Evolutionary conservation across 2,797 vertebrate species (phyloP).

Genomic region (Australoheros facetus): DNA sequence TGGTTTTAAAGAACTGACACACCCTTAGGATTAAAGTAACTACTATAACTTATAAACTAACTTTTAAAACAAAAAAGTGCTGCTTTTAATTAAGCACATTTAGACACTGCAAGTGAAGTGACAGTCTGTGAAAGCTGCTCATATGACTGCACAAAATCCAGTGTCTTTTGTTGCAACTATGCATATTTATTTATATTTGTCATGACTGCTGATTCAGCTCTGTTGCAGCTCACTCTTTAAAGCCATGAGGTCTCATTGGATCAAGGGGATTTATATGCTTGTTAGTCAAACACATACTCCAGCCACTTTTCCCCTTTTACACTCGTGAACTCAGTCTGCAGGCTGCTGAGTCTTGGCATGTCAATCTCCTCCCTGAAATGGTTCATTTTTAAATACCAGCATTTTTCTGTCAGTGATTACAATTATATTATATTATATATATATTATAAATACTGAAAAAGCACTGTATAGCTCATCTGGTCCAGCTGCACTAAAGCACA

Average conservation of each 20-base stretch:
- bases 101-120: not conserved
- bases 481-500: not conserved
- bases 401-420: not conserved
- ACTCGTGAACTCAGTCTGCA: not conserved
- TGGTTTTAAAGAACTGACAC: not conserved
- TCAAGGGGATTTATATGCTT: constrained; percentile 4
- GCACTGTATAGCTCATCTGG: not conserved
- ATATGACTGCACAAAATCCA: not conserved
- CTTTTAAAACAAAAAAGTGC: not conserved
- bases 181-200: not conserved
- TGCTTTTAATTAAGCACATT: not conserved
- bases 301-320: not conserved
- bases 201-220: not conserved
- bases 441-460: constrained; percentile 16
- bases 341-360: not conserved
- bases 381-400: not conserved
- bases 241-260: not conserved
- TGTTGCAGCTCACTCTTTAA: not conserved
- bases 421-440: not conserved
- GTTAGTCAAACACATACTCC: not conserved
- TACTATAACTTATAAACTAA: not conserved
- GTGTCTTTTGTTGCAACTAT: not conserved
- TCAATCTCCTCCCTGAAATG: not conserved
- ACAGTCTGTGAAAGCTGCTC: not conserved
- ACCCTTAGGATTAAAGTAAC: not conserved